A percentile compares a stretch with the other conserved stretches of the same genome.
Conservation (phyloP, 2,113 vertebrate genomes). For the Cacatua alba region DNA sequence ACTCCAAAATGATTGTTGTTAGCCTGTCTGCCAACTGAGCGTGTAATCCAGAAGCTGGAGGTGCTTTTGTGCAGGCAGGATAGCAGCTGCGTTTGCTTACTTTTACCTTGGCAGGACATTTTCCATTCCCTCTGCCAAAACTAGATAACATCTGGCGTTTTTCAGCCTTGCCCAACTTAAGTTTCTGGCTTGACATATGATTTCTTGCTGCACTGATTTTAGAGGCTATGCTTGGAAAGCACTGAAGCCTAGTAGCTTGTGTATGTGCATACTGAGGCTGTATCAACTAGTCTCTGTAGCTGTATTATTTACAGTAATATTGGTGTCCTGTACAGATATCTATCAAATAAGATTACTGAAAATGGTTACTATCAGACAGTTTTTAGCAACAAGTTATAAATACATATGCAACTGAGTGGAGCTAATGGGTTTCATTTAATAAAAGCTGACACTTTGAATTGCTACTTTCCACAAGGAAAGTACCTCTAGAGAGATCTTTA, state of each 20-base stretch:
- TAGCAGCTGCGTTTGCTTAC: constrained; percentile 61
- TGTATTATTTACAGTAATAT: background rate
- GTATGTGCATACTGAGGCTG: background rate
- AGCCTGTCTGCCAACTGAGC: constrained; percentile 24
- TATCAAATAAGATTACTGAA: background rate
- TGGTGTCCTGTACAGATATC: background rate
- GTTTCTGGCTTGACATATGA: background rate
- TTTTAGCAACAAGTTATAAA: background rate
- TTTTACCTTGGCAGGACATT: constrained; percentile 56
- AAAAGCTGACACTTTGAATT: background rate
- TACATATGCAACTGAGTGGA: background rate
- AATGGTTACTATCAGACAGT: background rate
- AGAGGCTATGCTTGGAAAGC: background rate
- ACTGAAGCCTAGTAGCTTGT: background rate
- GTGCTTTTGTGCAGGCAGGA: constrained; percentile 49
- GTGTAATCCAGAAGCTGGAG: constrained; percentile 17
- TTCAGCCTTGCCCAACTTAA: background rate
- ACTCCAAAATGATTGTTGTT: background rate
- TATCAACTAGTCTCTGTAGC: background rate
- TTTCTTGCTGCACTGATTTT: background rate
- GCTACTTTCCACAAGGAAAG: background rate
- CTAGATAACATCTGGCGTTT: constrained; percentile 14
- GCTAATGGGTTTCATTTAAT: background rate
- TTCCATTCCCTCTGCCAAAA: constrained; percentile 50
- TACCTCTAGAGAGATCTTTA: background rate